Evolutionary conservation across 2,888 invertebrate genomes (phyloP), one percentile per base, ranked within the genome.

Genomic region (Fragum sueziense): DNA sequence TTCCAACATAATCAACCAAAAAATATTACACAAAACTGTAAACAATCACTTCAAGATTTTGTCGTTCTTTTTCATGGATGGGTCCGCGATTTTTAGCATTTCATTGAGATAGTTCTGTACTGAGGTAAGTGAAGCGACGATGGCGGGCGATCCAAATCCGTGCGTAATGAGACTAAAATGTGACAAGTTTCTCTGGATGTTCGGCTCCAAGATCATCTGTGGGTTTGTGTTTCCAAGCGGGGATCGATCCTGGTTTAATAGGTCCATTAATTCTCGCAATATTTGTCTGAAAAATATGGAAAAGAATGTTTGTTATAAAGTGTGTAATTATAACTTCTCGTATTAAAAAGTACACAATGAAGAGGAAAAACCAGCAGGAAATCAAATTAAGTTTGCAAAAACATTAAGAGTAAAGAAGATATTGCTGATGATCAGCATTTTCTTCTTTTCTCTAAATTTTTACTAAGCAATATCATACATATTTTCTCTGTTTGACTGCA

Each of bases 141-240:
- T 98, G 85, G 99, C 99, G 22, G 99, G 99, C 81, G 98, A 97
- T 17, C 99, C 99, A 94, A 99, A 99, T 70, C 99, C 99, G 93
- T 99, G 99, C 54, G 98, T 98, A 91, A 99, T 98, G 91, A 99
- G 95, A 77, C 98, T 98, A 94, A 99, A 99, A 93, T 99, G 98
- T 72, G 99, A 99, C 88, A 99, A 95, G 92, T 98, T 98, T 88
- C 98, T 96, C 94, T 99, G 99, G 93, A 99, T 98, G 89, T 96
- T 96, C 37, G 97, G 97, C 93, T 99, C 99, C 87, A 99, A 95
- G 80, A 99, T 95, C 90, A 97, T 97, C 90, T 97, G 97, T 41
- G 98, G 98, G 93, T 98, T 95, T 78, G 97, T 98, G 94, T 98
- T 98, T 94, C 98, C 98, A 91, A 98, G 95, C 74, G 99, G 99